phyloP scores from a whole-genome alignment of 2,888 invertebrate genomes.

The Corbicula japonica region DNA sequence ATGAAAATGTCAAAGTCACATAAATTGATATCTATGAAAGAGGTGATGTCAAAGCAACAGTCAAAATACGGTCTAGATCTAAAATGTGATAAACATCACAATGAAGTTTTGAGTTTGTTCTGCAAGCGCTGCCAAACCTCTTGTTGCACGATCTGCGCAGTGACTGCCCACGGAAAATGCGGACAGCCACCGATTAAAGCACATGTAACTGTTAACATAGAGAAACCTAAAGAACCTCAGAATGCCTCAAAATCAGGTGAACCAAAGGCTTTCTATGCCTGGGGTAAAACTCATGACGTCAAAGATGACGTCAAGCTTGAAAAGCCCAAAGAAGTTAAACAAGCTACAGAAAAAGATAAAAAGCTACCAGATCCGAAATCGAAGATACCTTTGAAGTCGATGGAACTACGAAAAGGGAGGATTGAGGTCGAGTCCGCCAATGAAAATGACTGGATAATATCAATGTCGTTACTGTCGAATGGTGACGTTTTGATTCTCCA shows the following conservation, averaged over 20 bases:
- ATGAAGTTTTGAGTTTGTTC: conserved; percentile 49
- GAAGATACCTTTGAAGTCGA: conserved; percentile 41
- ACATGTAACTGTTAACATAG: not conserved
- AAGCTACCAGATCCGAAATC: not conserved
- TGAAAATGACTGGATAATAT: conserved; percentile 60
- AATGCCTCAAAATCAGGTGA: not conserved
- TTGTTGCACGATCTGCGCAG: conserved; percentile 57
- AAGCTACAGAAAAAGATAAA: not conserved
- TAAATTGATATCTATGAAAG: conserved; percentile 40
- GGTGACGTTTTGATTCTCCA: conserved; percentile 55
- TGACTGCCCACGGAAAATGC: conserved; percentile 49
- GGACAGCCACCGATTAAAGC: conserved; percentile 2
- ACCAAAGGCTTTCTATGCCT: not conserved
- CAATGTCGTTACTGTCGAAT: conserved; percentile 44
- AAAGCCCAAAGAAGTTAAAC: not conserved
- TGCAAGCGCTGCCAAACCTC: conserved; percentile 61
- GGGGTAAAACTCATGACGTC: not conserved
- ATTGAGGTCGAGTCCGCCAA: conserved; percentile 27
- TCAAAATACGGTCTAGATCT: conserved; percentile 35
- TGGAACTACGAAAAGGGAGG: conserved; percentile 52
- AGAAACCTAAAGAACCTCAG: not conserved
- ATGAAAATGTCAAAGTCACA: conserved; percentile 64
- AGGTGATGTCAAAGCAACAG: conserved; percentile 32
- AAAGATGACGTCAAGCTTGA: not conserved
- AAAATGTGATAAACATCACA: conserved; percentile 51